These are phyloP conservation scores for Nemotelus pantherinus DNA, from an alignment of 2,888 invertebrate genomes.

Conservation along the genomic window DNA sequence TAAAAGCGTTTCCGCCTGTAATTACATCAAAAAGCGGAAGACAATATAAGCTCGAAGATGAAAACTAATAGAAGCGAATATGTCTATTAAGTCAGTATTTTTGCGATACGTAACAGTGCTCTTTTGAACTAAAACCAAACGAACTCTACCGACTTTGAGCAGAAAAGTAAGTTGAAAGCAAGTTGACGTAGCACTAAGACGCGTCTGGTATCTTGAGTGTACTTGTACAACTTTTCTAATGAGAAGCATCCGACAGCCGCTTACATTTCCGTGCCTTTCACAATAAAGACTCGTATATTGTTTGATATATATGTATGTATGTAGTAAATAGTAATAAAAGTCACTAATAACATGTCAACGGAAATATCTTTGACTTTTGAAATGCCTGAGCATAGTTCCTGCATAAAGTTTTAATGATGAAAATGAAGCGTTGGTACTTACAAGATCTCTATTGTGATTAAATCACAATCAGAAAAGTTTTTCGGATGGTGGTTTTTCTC, in stretches of 20 bases:
- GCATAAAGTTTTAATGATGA: neutral
- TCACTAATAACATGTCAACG: neutral
- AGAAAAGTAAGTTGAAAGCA: too few relatives aligned
- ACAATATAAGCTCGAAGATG: conserved; percentile 25
- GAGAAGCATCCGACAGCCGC: conserved; percentile 24
- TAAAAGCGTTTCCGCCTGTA: too few relatives aligned
- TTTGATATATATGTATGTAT: too few relatives aligned
- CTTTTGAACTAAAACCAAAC: neutral
- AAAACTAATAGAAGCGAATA: conserved; percentile 17
- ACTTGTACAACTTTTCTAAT: conserved; percentile 20
- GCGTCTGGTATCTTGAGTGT: too few relatives aligned
- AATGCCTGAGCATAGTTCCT: too few relatives aligned
- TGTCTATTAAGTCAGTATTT: conserved; percentile 36
- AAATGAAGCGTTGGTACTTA: neutral
- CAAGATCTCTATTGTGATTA: too few relatives aligned
- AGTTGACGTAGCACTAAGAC: too few relatives aligned
- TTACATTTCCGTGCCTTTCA: conserved; percentile 21
- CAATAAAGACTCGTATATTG: neutral
- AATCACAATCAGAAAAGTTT: too few relatives aligned
- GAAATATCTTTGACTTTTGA: neutral
- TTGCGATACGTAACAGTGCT: too few relatives aligned
- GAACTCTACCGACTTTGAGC: neutral
- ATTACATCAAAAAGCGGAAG: neutral
- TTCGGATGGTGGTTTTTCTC: too few relatives aligned
- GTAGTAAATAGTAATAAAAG: neutral